Evolutionary conservation across 2,113 vertebrate genomes (phyloP).

Genomic region (Cyanoramphus novaezelandiae): DNA sequence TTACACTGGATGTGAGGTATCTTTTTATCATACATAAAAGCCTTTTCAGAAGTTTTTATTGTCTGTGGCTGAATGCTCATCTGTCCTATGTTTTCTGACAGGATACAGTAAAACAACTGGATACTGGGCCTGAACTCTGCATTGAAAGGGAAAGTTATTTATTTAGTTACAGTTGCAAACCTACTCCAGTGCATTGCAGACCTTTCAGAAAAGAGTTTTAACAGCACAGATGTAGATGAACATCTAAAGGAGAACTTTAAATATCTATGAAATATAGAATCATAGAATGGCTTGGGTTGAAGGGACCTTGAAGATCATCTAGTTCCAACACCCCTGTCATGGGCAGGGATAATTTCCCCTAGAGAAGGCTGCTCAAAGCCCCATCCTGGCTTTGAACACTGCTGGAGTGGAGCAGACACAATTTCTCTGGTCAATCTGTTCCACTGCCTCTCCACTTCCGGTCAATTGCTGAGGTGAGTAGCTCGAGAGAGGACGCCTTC

Average conservation of each 20-base stretch:
- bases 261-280: background rate
- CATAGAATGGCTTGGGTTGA: background rate
- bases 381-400: background rate
- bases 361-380: background rate
- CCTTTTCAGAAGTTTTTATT: constrained; percentile 8
- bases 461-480: too few species aligned
- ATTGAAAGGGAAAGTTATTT: background rate
- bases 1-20: background rate
- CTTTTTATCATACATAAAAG: constrained; percentile 38
- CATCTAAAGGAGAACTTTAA: background rate
- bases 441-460: background rate
- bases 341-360: background rate
- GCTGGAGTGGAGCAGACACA: background rate
- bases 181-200: background rate
- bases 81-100: background rate
- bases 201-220: background rate
- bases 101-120: background rate
- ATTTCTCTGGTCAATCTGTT: background rate
- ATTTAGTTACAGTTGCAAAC: background rate
- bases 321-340: background rate
- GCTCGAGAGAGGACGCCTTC: too few species aligned
- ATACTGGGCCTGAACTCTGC: background rate
- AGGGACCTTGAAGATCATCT: background rate
- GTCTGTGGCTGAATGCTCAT: background rate
- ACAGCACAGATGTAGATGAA: background rate